Base-by-base conservation (phyloP, 2,113 vertebrate genomes). In the Paradoxurus hermaphroditus region DNA sequence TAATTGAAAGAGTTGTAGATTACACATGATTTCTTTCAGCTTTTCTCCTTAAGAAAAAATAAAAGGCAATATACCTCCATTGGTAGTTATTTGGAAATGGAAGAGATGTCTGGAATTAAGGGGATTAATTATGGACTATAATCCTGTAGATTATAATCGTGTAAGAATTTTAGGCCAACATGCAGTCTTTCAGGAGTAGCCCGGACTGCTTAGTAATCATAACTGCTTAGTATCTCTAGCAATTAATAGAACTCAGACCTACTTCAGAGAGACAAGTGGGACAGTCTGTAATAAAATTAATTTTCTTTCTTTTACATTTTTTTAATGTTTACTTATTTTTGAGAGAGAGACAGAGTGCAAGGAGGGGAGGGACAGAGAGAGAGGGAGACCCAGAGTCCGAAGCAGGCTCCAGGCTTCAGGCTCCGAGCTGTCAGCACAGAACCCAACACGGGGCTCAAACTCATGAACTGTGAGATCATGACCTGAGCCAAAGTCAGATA, bases 1-100 rank as follows among this genome's bases (percentile, higher is more conserved):
- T 87, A 7, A 59, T 72, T 95, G 65, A 67, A 85, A 89, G 83
- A 70, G 73, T 91, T 96, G 91, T 89, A 73, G 34, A 91, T 81
- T 83, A 46, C 70, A 78, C 65, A 81, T 5, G 4, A 46, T 82
- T 84, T 77, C n/a, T 27, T 68, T 63, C 67, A 65, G 5, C 18
- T 86, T 91, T 95, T 96, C 77, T 94, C 34, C 46, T 92, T 94
- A 3, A 77, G 46, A 4, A 31, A 29, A 44, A n/a, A n/a, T n/a
- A 79, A 91, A 89, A 70, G 10, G 3, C 53, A 84, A 1, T 81
- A 90, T 90, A 67, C 75, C 10, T 59, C 49, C 75, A 51, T n/a
- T 82, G 65, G 18, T 90, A 8, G 10, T 84, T 67, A 51, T 94
- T 90, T 92, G 51, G 84, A 78, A 83, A 83, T 87, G 51, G 62